Evolutionary conservation across 1,140 invertebrate species (phyloP).

Genomic region (Drosophila prosaltans): DNA sequence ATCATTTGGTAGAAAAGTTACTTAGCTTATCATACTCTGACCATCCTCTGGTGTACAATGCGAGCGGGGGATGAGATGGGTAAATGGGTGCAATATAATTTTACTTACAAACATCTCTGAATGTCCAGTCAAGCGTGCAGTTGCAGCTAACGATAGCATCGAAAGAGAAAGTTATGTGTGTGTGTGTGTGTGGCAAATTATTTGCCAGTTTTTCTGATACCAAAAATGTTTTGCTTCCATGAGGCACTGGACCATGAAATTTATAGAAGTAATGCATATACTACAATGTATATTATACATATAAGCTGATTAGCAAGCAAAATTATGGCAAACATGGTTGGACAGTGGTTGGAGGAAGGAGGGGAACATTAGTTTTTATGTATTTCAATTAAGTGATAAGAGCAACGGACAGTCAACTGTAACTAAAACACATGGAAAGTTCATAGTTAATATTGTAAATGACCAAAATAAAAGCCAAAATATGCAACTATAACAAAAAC

Average conservation of each 20-base stretch:
- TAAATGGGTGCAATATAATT: conserved; percentile 3
- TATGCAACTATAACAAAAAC: not conserved
- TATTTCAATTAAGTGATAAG: conserved; percentile 68
- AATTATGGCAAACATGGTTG: conserved; percentile 7
- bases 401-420: conserved; percentile 15
- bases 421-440: conserved; percentile 15
- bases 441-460: conserved; percentile 25
- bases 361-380: conserved; percentile 39
- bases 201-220: conserved; percentile 34
- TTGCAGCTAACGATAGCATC: conserved; percentile 33
- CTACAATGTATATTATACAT: not conserved
- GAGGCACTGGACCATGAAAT: conserved; percentile 20
- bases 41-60: conserved; percentile 6
- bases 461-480: not conserved
- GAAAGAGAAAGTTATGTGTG: conserved; percentile 20
- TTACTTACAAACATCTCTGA: conserved; percentile 8
- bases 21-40: conserved; percentile 1
- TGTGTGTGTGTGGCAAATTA: conserved; percentile 38
- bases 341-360: not conserved
- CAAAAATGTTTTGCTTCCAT: conserved; percentile 5
- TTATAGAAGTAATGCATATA: conserved; percentile 21
- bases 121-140: conserved; percentile 47
- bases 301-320: conserved; percentile 64
- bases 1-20: not conserved
- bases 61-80: not conserved